phyloP scores from a whole-genome alignment of 2,113 vertebrate species.

The Nesogale talazaci region DNA sequence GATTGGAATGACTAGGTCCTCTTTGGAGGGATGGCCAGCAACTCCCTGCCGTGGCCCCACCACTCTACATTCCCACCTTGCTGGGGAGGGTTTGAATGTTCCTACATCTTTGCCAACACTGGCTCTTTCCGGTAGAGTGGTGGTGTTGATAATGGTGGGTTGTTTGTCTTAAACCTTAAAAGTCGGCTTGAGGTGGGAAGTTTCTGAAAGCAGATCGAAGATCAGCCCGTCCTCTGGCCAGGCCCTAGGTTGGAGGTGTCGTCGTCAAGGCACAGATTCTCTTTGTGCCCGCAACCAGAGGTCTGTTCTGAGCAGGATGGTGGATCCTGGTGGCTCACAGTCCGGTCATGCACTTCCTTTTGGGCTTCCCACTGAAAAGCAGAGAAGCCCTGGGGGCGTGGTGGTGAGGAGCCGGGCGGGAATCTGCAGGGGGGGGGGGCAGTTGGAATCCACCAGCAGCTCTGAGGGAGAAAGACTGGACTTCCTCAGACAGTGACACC shows the following conservation, averaged over 20 bases:
- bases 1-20: not conserved
- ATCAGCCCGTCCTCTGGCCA: not conserved
- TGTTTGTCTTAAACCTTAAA: constrained; percentile 8
- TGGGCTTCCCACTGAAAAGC: not conserved
- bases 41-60: not conserved
- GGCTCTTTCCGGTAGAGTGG: not conserved
- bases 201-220: not conserved
- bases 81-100: not conserved
- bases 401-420: too few relatives aligned
- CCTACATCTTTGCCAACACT: not conserved
- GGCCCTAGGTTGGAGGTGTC: not conserved
- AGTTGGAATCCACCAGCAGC: too few relatives aligned
- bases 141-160: not conserved
- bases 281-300: not conserved
- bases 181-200: not conserved
- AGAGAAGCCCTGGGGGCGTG: too few relatives aligned
- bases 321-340: not conserved
- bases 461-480: too few relatives aligned
- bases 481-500: too few relatives aligned
- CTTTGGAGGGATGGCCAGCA: too few relatives aligned
- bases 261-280: not conserved
- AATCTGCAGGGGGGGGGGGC: too few relatives aligned
- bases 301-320: not conserved
- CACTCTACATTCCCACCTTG: not conserved
- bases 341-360: not conserved